A percentile compares a stretch with the other conserved stretches of the same genome.
phyloP scores from a whole-genome alignment of 1,140 invertebrate species.

The Euwallacea similis region DNA sequence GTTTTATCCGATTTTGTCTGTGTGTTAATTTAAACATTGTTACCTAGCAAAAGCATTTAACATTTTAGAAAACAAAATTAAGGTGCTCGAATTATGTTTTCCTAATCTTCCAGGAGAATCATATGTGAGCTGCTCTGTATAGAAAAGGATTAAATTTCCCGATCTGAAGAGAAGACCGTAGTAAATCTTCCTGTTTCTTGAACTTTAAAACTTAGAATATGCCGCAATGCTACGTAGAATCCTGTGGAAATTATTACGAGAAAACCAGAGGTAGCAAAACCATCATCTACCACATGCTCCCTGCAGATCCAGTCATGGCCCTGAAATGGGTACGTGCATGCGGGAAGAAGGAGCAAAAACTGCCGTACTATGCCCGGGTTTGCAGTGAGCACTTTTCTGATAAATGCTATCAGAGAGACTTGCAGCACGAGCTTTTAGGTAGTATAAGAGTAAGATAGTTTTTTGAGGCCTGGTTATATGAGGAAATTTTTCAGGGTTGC shows the following conservation, averaged over 20 bases:
- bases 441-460: not conserved
- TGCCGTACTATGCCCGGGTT: conserved; percentile 57
- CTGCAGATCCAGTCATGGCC: conserved; percentile 56
- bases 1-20: too few relatives aligned
- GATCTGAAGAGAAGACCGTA: not conserved
- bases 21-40: too few relatives aligned
- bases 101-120: too few relatives aligned
- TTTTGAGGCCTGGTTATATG: not conserved
- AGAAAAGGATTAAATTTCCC: not conserved
- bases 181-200: not conserved
- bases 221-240: conserved; percentile 60
- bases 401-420: conserved; percentile 59
- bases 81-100: too few relatives aligned
- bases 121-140: too few relatives aligned
- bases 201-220: conserved; percentile 45
- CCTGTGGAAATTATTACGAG: conserved; percentile 60
- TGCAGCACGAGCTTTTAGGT: conserved; percentile 59
- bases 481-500: conserved; percentile 47
- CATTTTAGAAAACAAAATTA: too few relatives aligned
- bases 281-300: conserved; percentile 60
- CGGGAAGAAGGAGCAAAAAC: conserved; percentile 34
- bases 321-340: conserved; percentile 55
- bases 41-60: too few relatives aligned
- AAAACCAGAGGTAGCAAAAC: conserved; percentile 56
- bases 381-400: conserved; percentile 60